Percentiles rank a stretch among this genome's conserved stretches.
These are phyloP conservation scores for Crossocerus cetratus DNA, from an alignment of 2,888 invertebrate species.

Conservation along the genomic window DNA sequence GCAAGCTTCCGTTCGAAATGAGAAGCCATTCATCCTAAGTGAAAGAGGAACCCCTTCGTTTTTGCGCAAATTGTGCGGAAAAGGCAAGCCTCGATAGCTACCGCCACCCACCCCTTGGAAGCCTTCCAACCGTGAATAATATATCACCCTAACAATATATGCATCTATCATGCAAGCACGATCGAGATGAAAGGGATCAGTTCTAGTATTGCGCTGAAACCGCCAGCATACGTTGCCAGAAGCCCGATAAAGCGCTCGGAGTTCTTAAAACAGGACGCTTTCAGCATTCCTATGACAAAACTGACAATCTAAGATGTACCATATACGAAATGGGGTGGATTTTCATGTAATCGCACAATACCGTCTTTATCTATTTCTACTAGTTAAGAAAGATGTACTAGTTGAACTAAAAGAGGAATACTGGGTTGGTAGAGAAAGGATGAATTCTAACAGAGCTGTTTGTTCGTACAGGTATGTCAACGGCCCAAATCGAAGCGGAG, in stretches of 20 bases:
- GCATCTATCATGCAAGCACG: slow-evolving; percentile 27
- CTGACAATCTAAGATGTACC: too few relatives aligned
- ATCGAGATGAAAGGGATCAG: slow-evolving; percentile 23
- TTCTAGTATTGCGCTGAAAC: slow-evolving; percentile 9
- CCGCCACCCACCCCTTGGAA: slow-evolving; percentile 39
- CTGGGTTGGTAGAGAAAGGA: too few relatives aligned
- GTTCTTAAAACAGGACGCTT: too few relatives aligned
- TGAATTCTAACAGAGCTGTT: slow-evolving; percentile 8
- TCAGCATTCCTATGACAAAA: too few relatives aligned
- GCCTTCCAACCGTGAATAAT: slow-evolving; percentile 49
- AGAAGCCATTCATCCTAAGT: slow-evolving; percentile 6
- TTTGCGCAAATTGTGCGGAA: slow-evolving; percentile 42
- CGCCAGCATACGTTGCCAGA: not conserved
- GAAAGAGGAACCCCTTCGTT: slow-evolving; percentile 1
- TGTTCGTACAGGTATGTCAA: slow-evolving; percentile 89
- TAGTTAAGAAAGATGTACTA: too few relatives aligned
- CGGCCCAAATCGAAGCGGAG: slow-evolving; percentile 93
- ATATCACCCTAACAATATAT: slow-evolving; percentile 33
- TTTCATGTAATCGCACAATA: too few relatives aligned
- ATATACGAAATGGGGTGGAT: too few relatives aligned
- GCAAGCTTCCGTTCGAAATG: slow-evolving; percentile 4
- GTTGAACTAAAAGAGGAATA: too few relatives aligned
- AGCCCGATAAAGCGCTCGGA: not conserved
- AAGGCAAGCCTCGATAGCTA: slow-evolving; percentile 29
- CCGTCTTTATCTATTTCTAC: too few relatives aligned